Percentiles rank a stretch among this genome's conserved stretches.
Evolutionary conservation across 2,113 vertebrate species (phyloP).

Genomic region (Muntiacus muntjak): DNA sequence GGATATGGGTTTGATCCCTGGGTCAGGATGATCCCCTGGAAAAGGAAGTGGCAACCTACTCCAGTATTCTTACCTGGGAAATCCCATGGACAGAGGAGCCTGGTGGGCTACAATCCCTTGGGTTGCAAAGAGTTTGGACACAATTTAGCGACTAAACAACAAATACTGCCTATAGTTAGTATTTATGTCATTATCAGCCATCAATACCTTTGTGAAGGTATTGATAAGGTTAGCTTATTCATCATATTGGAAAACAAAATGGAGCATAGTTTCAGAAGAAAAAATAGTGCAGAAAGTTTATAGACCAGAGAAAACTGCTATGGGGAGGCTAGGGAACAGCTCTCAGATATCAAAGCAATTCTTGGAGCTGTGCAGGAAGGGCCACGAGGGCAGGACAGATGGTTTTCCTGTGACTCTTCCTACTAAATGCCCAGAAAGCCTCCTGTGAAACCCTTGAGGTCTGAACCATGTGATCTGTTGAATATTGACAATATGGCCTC

Average conservation of each 20-base stretch:
- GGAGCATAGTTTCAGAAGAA: background rate
- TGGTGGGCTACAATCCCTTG: background rate
- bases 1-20: background rate
- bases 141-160: background rate
- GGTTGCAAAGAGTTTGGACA: background rate
- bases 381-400: background rate
- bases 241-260: background rate
- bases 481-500: conserved; percentile 22
- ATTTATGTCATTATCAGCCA: background rate
- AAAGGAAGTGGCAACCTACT: background rate
- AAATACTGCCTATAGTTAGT: background rate
- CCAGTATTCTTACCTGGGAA: background rate
- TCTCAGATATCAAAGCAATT: background rate
- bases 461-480: conserved; percentile 1
- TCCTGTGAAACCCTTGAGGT: background rate
- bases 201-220: background rate
- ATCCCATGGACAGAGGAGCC: background rate
- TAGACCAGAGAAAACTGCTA: background rate
- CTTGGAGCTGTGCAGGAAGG: background rate
- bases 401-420: background rate
- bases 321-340: fast-evolving
- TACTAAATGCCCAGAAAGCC: background rate
- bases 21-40: background rate
- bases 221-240: background rate
- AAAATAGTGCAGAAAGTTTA: background rate